phyloP scores from a whole-genome alignment of 2,113 vertebrate species.

The Dendrocopos noguchii region DNA sequence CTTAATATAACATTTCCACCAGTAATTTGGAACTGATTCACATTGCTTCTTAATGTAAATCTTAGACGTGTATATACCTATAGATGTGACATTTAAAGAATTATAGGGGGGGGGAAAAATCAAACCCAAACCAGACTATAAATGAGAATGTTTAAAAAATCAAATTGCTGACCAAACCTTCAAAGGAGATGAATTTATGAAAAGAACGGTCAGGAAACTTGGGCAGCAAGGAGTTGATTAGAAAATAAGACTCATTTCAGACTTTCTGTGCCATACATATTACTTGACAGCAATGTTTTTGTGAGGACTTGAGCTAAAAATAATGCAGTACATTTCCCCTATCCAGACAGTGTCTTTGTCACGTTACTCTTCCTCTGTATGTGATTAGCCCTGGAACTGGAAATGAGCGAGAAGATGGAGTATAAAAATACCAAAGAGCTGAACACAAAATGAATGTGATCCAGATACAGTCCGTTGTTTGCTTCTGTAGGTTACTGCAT shows the following conservation, averaged over 20 bases:
- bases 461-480: neutral
- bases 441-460: neutral
- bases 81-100: neutral
- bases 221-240: neutral
- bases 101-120: neutral
- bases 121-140: neutral
- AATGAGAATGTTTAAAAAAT: neutral
- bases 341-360: neutral
- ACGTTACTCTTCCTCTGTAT: neutral
- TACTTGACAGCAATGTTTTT: neutral
- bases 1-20: neutral
- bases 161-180: neutral
- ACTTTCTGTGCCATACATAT: neutral
- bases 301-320: neutral
- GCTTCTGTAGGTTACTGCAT: neutral
- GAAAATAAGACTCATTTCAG: neutral
- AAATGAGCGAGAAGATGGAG: neutral
- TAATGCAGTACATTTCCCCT: neutral
- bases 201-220: neutral
- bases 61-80: neutral
- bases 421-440: neutral
- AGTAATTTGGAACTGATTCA: neutral
- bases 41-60: neutral
- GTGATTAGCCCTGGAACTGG: neutral
- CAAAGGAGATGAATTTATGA: neutral